Percentiles rank a stretch among this genome's conserved stretches.
Conservation (phyloP, 2,797 vertebrate species). For the Argyrosomus regius region DNA sequence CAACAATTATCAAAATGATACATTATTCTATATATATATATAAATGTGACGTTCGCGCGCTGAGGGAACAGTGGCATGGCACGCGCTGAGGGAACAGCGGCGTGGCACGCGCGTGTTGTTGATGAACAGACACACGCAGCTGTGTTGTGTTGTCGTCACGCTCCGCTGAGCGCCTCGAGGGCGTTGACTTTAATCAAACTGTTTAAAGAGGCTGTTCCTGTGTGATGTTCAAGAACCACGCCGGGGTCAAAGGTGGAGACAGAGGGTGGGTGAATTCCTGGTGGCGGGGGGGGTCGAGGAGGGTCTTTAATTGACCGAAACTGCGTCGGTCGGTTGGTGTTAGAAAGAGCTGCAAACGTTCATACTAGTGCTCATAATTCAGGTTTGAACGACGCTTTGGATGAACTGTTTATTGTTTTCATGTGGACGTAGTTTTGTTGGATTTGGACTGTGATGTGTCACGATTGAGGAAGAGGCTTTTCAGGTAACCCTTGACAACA, state of each 20-base stretch:
- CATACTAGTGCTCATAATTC: background rate
- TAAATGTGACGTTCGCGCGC: no score
- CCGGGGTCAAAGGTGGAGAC: conserved; percentile 19
- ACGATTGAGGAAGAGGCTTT: background rate
- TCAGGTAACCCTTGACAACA: conserved; percentile 11
- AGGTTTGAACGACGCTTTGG: background rate
- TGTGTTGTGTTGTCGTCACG: conserved; percentile 42
- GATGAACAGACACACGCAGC: conserved; percentile 35
- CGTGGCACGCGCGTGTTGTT: conserved; percentile 5
- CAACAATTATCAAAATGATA: no score
- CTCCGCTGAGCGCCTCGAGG: conserved; percentile 39
- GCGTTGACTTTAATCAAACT: conserved; percentile 40
- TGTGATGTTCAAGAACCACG: background rate
- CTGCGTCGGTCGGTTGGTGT: background rate
- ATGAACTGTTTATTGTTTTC: background rate
- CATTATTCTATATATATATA: no score
- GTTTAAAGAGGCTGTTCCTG: background rate
- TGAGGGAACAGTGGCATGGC: no score
- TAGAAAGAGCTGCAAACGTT: background rate
- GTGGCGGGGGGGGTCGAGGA: background rate
- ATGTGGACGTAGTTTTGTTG: no score
- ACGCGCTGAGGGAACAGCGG: background rate
- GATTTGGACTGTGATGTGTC: background rate
- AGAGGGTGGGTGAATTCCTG: background rate
- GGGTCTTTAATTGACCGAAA: background rate